Conservation (phyloP, 2,797 vertebrate genomes). For the Arnoldichthys spilopterus region DNA sequence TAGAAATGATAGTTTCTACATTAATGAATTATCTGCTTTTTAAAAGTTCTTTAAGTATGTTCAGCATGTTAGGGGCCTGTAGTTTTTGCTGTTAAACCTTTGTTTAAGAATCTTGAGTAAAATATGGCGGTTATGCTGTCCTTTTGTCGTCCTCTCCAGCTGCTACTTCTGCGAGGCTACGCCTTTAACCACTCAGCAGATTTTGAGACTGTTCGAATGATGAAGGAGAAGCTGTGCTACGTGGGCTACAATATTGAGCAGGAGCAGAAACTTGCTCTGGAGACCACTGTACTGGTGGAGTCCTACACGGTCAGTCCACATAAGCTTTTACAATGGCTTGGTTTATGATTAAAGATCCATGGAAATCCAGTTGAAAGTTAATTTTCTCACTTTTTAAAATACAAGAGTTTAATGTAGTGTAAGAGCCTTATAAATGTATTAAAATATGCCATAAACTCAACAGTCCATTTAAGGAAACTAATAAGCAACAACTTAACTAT, state of each 20-base stretch:
- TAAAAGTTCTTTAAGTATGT: background rate
- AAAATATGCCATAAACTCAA: no score
- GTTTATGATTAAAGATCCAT: background rate
- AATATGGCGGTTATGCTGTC: background rate
- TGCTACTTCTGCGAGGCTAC: conserved; percentile 81
- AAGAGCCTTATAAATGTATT: no score
- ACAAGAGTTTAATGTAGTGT: no score
- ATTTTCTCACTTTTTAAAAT: no score
- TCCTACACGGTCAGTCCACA: conserved; percentile 84
- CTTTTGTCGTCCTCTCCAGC: conserved; percentile 15
- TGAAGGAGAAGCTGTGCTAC: conserved; percentile 91
- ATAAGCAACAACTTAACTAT: background rate
- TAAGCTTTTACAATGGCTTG: background rate
- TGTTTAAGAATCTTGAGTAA: background rate
- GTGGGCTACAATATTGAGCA: conserved; percentile 92
- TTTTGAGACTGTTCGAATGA: conserved; percentile 92
- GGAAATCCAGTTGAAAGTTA: no score
- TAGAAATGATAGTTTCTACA: background rate
- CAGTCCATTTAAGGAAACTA: no score
- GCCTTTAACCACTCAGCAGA: conserved; percentile 93
- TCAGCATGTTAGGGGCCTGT: background rate
- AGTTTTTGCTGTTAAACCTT: background rate
- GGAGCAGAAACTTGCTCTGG: conserved; percentile 89
- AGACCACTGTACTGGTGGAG: conserved; percentile 90
- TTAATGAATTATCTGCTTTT: background rate